phyloP scores from a whole-genome alignment of 2,888 invertebrate species.

The Dinocampus coccinellae region DNA sequence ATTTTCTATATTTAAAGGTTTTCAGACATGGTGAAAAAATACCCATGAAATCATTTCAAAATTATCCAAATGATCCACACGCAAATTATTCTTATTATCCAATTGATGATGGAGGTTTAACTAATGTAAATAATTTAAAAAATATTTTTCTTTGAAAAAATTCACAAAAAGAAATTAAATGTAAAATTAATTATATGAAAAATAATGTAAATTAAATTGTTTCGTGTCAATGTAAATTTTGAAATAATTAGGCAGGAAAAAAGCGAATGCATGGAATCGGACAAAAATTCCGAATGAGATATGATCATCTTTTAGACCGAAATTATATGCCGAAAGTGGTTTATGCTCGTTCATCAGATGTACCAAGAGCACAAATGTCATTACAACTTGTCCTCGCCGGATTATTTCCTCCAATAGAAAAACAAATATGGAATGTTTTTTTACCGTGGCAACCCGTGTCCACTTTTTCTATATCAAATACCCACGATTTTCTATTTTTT shows the following conservation, averaged over 20 bases:
- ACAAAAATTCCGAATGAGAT: slow-evolving; percentile 58
- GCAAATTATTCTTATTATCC: slow-evolving; percentile 69
- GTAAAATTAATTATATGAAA: background rate
- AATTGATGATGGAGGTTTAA: slow-evolving; percentile 72
- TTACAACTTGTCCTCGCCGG: slow-evolving; percentile 72
- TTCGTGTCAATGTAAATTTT: background rate
- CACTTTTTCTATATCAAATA: slow-evolving; percentile 69
- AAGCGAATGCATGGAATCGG: slow-evolving; percentile 63
- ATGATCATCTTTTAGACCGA: slow-evolving; percentile 57
- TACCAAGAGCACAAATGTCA: slow-evolving; percentile 73
- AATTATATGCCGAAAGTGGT: slow-evolving; percentile 56
- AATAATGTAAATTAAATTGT: background rate
- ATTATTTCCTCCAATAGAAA: slow-evolving; percentile 68
- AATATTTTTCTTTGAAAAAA: background rate
- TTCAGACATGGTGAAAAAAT: slow-evolving; percentile 76
- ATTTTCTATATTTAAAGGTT: slow-evolving; percentile 65
- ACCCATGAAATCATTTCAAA: slow-evolving; percentile 70
- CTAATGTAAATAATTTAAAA: slow-evolving; percentile 66
- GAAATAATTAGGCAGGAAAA: slow-evolving; percentile 55
- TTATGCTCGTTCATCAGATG: slow-evolving; percentile 69
- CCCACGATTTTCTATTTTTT: slow-evolving; percentile 62
- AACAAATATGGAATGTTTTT: slow-evolving; percentile 67
- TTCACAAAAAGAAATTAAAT: background rate
- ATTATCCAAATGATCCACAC: slow-evolving; percentile 72
- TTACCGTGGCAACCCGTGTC: slow-evolving; percentile 73